phyloP scores from a whole-genome alignment of 1,140 invertebrate genomes.

The Propsilocerus akamusi region DNA sequence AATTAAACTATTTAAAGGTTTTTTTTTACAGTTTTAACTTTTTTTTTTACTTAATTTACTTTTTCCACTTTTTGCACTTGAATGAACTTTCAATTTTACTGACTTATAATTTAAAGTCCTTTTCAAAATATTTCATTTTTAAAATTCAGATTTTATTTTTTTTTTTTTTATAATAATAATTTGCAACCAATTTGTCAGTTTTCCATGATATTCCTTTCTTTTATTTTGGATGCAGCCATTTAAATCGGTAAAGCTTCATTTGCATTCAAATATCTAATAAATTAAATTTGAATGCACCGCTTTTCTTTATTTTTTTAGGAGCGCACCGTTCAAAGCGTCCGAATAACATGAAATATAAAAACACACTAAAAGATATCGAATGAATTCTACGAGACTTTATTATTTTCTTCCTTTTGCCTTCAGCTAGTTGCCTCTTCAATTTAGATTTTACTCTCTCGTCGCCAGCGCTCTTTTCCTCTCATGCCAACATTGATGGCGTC shows the following conservation, averaged over 20 bases:
- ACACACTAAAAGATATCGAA: background rate
- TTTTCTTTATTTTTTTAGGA: background rate
- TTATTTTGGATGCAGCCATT: background rate
- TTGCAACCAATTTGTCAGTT: background rate
- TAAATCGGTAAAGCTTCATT: background rate
- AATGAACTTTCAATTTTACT: no score
- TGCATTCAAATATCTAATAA: background rate
- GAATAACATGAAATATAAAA: background rate
- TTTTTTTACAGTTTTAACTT: background rate
- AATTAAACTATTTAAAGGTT: background rate
- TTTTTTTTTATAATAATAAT: background rate
- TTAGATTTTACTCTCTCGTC: background rate
- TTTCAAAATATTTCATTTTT: background rate
- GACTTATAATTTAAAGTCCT: background rate
- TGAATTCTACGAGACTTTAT: background rate
- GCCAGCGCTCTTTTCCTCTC: background rate
- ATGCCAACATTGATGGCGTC: background rate
- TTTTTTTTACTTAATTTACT: background rate
- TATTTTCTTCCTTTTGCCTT: constrained; percentile 1
- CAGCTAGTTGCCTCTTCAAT: background rate
- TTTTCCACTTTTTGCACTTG: background rate
- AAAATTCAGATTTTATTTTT: background rate
- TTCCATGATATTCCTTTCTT: background rate
- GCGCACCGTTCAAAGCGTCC: background rate
- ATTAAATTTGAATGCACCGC: background rate